A percentile compares a stretch with the other conserved stretches of the same genome.
phyloP scores from a whole-genome alignment of 2,113 vertebrate genomes.

The Rhinoderma darwinii region DNA sequence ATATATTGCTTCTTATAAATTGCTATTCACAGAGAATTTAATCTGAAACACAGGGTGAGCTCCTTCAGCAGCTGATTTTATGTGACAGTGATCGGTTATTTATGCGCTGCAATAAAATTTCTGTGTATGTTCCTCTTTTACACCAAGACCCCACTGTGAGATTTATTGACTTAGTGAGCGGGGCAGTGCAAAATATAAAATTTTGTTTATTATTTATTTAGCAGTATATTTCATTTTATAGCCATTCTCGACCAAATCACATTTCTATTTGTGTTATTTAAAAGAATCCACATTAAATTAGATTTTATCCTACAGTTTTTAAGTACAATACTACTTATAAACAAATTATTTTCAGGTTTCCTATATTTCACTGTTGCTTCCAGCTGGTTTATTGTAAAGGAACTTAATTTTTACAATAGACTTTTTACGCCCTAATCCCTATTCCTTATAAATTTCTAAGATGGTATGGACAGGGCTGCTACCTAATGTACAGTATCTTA shows the following conservation, averaged over 20 bases:
- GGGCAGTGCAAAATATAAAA: constrained; percentile 36
- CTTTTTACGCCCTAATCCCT: neutral
- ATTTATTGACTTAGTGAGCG: constrained; percentile 57
- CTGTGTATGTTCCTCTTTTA: constrained; percentile 30
- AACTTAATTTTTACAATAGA: neutral
- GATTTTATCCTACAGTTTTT: constrained; percentile 31
- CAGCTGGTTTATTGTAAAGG: constrained; percentile 11
- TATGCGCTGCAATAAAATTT: constrained; percentile 51
- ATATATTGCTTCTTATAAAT: constrained; percentile 37
- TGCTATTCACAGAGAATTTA: constrained; percentile 30
- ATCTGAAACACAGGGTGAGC: constrained; percentile 53
- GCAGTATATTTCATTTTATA: constrained; percentile 47
- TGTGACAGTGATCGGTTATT: constrained; percentile 57
- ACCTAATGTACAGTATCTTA: neutral
- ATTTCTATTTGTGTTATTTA: constrained; percentile 35
- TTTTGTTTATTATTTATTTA: constrained; percentile 50
- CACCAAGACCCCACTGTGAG: constrained; percentile 53
- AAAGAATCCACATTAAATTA: constrained; percentile 24
- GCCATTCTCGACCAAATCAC: constrained; percentile 5
- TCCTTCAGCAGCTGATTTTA: constrained; percentile 44
- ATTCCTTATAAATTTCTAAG: neutral
- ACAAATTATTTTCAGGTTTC: constrained; percentile 3
- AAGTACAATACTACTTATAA: constrained; percentile 28
- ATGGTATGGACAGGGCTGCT: neutral
- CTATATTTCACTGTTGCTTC: constrained; percentile 21